A percentile compares a stretch with the other conserved stretches of the same genome.
phyloP scores from a whole-genome alignment of 2,888 invertebrate genomes.

The Scrobipalpa costella region DNA sequence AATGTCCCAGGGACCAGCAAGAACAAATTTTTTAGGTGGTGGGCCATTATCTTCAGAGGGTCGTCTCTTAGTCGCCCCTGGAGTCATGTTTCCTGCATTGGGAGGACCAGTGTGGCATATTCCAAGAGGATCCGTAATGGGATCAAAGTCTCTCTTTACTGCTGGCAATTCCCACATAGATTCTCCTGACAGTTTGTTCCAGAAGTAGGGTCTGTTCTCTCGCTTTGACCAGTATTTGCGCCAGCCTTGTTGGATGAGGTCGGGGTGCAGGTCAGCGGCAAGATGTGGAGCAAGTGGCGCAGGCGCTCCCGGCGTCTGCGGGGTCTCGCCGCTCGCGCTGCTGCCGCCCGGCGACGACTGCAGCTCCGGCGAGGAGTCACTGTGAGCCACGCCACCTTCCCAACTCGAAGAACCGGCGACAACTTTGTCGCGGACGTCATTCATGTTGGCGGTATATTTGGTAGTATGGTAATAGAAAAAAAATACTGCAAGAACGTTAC shows the following conservation, averaged over 20 bases:
- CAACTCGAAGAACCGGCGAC: conserved; percentile 73
- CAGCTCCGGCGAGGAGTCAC: conserved; percentile 71
- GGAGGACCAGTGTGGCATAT: conserved; percentile 82
- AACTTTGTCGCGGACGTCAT: conserved; percentile 79
- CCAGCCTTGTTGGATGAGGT: conserved; percentile 92
- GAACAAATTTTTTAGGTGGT: conserved; percentile 90
- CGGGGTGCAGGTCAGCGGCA: conserved; percentile 74
- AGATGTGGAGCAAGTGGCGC: conserved; percentile 73
- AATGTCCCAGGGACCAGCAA: conserved; percentile 97
- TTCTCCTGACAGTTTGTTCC: conserved; percentile 97
- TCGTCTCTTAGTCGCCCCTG: conserved; percentile 85
- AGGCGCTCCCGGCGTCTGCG: conserved; percentile 83
- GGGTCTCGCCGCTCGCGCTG: conserved; percentile 67
- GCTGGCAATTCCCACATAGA: conserved; percentile 98
- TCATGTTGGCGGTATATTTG: conserved; percentile 60
- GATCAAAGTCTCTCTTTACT: conserved; percentile 92
- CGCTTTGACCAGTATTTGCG: conserved; percentile 98
- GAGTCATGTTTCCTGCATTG: conserved; percentile 72
- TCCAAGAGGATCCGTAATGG: conserved; percentile 94
- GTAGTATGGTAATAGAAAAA: conserved; percentile 30
- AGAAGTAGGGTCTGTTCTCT: conserved; percentile 97
- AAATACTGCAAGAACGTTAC: conserved; percentile 28
- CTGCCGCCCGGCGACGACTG: conserved; percentile 71
- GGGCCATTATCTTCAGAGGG: conserved; percentile 91
- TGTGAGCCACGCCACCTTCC: conserved; percentile 65